Evolutionary conservation across 2,113 vertebrate species (phyloP).

Genomic region (Phrynosoma blainvillii): DNA sequence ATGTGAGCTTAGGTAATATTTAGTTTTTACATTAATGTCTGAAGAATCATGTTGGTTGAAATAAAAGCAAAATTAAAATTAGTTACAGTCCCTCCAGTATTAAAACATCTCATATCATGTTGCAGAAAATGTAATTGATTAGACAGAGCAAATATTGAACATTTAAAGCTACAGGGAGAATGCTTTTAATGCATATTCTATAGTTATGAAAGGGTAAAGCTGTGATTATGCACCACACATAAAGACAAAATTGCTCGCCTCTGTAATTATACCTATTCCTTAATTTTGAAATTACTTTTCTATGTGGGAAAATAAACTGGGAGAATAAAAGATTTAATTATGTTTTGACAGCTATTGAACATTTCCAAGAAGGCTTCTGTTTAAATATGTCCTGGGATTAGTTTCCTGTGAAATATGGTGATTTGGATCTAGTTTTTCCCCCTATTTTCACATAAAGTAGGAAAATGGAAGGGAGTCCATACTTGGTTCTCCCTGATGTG

Average conservation of each 20-base stretch:
- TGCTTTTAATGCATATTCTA: conserved; percentile 14
- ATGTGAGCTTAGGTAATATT: neutral
- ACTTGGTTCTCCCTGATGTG: neutral
- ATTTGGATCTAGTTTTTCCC: conserved; percentile 11
- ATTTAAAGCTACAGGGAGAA: conserved; percentile 16
- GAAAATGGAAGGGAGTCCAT: neutral
- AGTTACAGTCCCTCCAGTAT: conserved; percentile 6
- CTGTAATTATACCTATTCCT: conserved; percentile 33
- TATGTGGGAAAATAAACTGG: conserved; percentile 18
- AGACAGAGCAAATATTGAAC: conserved; percentile 35
- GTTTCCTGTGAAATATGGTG: conserved; percentile 24
- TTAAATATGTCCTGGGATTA: conserved; percentile 25
- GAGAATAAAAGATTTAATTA: conserved; percentile 28
- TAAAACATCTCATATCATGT: conserved; percentile 26
- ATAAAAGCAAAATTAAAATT: conserved; percentile 31
- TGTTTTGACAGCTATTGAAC: conserved; percentile 44
- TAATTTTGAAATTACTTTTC: conserved; percentile 37
- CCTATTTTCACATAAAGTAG: neutral
- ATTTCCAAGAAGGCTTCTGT: conserved; percentile 21
- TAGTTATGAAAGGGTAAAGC: conserved; percentile 19
- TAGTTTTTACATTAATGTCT: conserved; percentile 6
- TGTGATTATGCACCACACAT: conserved; percentile 29
- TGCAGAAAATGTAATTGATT: conserved; percentile 7
- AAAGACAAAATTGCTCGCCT: conserved; percentile 3
- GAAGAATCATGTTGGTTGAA: conserved; percentile 17